These are phyloP conservation scores for Naso thynnoides DNA, from an alignment of 2,797 vertebrate species.

Conservation along the genomic window DNA sequence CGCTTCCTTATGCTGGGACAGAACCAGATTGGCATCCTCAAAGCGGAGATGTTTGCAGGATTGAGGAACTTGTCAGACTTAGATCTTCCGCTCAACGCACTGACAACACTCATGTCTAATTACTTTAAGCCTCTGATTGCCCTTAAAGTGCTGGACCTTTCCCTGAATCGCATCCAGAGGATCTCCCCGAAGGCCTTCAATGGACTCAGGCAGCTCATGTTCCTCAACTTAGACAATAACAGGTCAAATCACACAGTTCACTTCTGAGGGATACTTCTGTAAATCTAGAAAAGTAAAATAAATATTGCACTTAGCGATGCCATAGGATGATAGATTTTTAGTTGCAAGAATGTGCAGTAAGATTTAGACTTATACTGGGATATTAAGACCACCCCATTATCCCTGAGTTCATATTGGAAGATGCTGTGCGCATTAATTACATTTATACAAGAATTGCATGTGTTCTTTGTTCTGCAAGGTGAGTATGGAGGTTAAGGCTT, in stretches of 20 bases:
- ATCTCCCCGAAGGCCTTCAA: conserved; percentile 80
- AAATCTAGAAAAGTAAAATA: neutral
- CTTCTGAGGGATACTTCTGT: neutral
- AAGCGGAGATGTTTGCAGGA: conserved; percentile 81
- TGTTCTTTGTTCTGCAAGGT: neutral
- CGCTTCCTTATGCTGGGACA: conserved; percentile 87
- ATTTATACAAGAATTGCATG: too few relatives aligned
- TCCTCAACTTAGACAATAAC: conserved; percentile 87
- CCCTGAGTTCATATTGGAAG: too few relatives aligned
- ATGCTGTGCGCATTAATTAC: too few relatives aligned
- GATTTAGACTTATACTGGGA: too few relatives aligned
- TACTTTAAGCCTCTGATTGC: conserved; percentile 82
- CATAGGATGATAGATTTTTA: neutral
- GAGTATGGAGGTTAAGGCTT: neutral
- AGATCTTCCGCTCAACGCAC: conserved; percentile 81
- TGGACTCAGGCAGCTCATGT: conserved; percentile 82
- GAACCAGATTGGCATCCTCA: conserved; percentile 80
- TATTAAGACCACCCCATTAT: too few relatives aligned
- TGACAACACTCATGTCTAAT: conserved; percentile 78
- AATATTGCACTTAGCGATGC: neutral
- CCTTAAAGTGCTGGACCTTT: conserved; percentile 85
- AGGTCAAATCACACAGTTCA: conserved; percentile 63
- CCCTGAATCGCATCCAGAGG: conserved; percentile 82
- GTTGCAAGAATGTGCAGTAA: neutral
- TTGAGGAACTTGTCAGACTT: conserved; percentile 85